These are phyloP conservation scores for Sitta europaea DNA, from an alignment of 2,113 vertebrate species.

Conservation along the genomic window DNA sequence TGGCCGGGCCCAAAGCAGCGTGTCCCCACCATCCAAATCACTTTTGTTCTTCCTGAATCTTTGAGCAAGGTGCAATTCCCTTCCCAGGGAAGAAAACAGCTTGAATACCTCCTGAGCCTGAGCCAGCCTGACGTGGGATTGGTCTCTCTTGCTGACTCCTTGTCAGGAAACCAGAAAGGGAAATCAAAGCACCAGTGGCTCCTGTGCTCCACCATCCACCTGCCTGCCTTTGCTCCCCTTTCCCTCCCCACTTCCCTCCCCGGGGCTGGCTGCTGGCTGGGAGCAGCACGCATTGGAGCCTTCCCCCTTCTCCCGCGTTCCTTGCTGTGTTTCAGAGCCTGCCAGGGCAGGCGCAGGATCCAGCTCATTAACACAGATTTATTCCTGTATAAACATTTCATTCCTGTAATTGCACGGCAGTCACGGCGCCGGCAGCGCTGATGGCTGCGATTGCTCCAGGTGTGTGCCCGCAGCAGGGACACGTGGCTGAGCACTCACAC, in stretches of 20 bases:
- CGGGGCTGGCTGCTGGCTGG: background rate
- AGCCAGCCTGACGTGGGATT: background rate
- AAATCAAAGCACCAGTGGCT: background rate
- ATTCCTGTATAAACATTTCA: slow-evolving; percentile 50
- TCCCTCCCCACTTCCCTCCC: background rate
- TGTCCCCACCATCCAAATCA: accelerated
- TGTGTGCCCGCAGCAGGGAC: background rate
- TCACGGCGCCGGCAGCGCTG: background rate
- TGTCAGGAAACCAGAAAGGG: background rate
- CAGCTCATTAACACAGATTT: slow-evolving; percentile 35
- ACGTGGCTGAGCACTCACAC: background rate
- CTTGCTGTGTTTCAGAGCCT: background rate
- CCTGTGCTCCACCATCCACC: background rate
- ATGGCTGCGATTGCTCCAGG: background rate
- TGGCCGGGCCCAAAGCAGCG: background rate
- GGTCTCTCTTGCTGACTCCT: background rate
- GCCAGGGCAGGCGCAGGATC: background rate
- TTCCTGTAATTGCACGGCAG: slow-evolving; percentile 40
- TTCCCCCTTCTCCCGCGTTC: background rate
- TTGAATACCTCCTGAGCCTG: background rate
- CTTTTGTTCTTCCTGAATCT: background rate
- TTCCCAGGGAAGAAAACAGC: background rate
- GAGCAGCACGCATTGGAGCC: accelerated
- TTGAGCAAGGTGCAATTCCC: background rate
- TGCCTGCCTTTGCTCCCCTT: background rate